Evolutionary conservation across 1,140 invertebrate species (phyloP).

Genomic region (Drosophila bifasciata): DNA sequence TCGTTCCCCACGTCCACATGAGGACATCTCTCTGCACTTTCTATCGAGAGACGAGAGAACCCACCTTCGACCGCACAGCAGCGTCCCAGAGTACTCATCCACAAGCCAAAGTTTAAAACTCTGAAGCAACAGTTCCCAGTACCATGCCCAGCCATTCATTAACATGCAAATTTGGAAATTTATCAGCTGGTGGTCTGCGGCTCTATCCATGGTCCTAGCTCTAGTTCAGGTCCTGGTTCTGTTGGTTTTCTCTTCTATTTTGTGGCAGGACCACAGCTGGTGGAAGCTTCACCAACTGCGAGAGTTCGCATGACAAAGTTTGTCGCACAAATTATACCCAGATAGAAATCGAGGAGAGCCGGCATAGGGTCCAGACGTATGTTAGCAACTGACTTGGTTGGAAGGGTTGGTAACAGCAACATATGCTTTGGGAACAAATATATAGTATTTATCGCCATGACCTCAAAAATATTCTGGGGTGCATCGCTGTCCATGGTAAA

Average conservation of each 20-base stretch:
- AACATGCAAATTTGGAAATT: conserved; percentile 76
- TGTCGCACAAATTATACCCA: conserved; percentile 57
- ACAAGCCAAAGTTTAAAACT: conserved; percentile 45
- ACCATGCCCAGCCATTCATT: conserved; percentile 62
- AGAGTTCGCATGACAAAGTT: conserved; percentile 65
- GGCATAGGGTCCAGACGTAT: conserved; percentile 21
- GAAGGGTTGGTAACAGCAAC: conserved; percentile 4
- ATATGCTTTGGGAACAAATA: conserved; percentile 21
- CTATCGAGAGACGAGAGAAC: neutral
- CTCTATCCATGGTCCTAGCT: neutral
- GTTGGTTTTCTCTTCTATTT: conserved; percentile 18
- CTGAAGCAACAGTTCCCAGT: conserved; percentile 33
- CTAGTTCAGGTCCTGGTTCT: conserved; percentile 9
- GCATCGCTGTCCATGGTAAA: neutral
- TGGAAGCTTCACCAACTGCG: no score
- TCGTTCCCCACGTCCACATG: no score
- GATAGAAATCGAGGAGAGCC: conserved; percentile 36
- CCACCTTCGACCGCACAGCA: conserved; percentile 4
- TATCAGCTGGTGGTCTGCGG: conserved; percentile 44
- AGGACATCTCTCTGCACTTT: no score
- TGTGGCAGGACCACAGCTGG: conserved; percentile 24
- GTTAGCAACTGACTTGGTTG: neutral
- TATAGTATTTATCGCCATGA: conserved; percentile 45
- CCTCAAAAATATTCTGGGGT: conserved; percentile 28
- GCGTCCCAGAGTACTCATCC: neutral